phyloP scores from a whole-genome alignment of 92 coral and sea anemone species.

The Bergia puertoricense region DNA sequence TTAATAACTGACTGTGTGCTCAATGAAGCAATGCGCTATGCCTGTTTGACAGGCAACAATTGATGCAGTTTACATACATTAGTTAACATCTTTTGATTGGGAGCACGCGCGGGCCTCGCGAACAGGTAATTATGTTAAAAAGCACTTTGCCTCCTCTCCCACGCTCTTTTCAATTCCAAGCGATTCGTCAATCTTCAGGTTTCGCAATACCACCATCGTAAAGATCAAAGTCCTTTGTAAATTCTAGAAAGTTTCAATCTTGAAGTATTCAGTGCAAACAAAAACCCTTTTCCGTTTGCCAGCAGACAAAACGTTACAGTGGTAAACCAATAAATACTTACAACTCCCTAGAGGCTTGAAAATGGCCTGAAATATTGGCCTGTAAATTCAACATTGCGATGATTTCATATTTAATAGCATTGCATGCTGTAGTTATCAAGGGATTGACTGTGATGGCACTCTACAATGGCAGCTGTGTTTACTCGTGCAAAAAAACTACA shows the following conservation, averaged over 20 bases:
- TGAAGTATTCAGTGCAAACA: background rate
- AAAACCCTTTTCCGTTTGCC: background rate
- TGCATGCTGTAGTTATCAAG: background rate
- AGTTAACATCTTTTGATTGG: background rate
- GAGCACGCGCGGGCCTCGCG: slow-evolving; percentile 34
- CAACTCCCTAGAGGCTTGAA: background rate
- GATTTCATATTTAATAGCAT: too few relatives aligned
- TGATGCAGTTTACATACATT: background rate
- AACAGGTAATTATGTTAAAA: background rate
- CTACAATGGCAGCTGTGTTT: slow-evolving; percentile 19
- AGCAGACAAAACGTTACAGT: background rate
- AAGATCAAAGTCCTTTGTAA: slow-evolving; percentile 12
- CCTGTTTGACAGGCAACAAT: background rate
- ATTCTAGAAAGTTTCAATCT: background rate
- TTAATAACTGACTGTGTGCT: slow-evolving; percentile 13
- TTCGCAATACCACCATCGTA: background rate
- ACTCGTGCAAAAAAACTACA: slow-evolving; percentile 7
- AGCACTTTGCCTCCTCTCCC: background rate
- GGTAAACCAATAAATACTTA: background rate
- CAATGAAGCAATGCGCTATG: background rate
- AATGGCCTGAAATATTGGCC: background rate
- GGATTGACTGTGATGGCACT: background rate
- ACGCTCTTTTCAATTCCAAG: slow-evolving; percentile 7
- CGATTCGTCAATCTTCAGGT: background rate
- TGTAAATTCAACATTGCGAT: background rate